A percentile compares a stretch with the other conserved stretches of the same genome.
Conservation (phyloP, 23 tunicate species). For the Corella eumyota region DNA sequence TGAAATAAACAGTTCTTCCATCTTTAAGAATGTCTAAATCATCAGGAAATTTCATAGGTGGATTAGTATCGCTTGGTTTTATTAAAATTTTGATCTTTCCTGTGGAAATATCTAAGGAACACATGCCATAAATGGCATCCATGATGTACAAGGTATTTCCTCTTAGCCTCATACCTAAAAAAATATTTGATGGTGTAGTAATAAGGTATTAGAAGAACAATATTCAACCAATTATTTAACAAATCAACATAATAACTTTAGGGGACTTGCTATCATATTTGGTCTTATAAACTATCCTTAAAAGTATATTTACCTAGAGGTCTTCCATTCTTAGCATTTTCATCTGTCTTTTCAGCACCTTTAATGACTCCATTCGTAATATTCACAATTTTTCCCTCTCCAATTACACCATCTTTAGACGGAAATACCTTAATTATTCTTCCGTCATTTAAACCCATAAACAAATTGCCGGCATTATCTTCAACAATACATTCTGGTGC, state of each 20-base stretch:
- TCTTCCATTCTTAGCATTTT: constrained; percentile 5
- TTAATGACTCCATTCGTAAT: constrained; percentile 2
- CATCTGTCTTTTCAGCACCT: constrained; percentile 9
- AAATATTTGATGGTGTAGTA: constrained; percentile 1
- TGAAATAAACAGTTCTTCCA: constrained; percentile 25
- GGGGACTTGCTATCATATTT: no score
- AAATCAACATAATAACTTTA: no score
- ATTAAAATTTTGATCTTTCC: constrained; percentile 9
- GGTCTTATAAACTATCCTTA: no score
- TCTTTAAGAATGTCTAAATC: constrained; percentile 34
- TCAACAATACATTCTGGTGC: constrained; percentile 46
- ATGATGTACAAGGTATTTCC: constrained; percentile 25
- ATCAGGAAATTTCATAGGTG: constrained; percentile 45
- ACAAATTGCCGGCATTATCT: constrained; percentile 4
- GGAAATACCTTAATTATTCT: constrained; percentile 16
- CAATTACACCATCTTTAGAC: constrained; percentile 8
- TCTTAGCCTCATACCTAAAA: constrained; percentile 28
- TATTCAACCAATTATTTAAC: background rate
- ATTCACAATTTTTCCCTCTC: constrained; percentile 24
- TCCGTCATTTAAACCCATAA: constrained; percentile 20
- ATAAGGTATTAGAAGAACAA: background rate
- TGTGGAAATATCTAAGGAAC: constrained; percentile 12
- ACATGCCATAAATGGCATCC: constrained; percentile 56
- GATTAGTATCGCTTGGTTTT: constrained; percentile 10
- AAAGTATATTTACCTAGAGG: constrained; percentile 26